Base-by-base conservation (phyloP, 2,113 vertebrate species). In the Scomber scombrus region DNA sequence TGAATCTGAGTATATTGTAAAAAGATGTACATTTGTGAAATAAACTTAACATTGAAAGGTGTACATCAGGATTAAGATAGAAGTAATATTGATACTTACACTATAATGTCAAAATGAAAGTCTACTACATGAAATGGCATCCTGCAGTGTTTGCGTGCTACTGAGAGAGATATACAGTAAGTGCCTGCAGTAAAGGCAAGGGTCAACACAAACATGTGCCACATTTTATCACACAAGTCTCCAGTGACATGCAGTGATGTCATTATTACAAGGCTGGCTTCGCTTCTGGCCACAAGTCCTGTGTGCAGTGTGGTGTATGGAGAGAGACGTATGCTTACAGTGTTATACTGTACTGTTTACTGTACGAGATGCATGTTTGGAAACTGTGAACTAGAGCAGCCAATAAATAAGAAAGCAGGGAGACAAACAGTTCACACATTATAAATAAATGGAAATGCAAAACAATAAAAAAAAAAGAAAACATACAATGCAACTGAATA, bases 171-270 rank as follows among this genome's bases (percentile, higher is more conserved):
- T 23, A 14, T 11, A 15, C 50, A 51, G 34, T 16, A 11, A 43
- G 49, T 65, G 47, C 73, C 72, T 55, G n/a, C 65, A 75, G 70
- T 26, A 45, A 64, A 77, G 46, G 52, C 54, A 71, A 46, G 18
- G 65, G 80, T 82, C 82, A 55, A 5, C 6, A 16, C 58, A 64
- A 63, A 78, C 34, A 62, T 31, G 51, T 67, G 76, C 51, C 84
- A 85, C 61, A 10, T 73, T 13, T 11, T n/a, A 80, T 87, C 73
- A 85, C 21, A 21, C 45, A 16, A 2, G 43, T 58, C 64, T 71
- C 63, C 4, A 4, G 1, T 75, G 75, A 82, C 71, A 11, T 1
- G 71, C 12, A 50, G 2, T 19, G 34, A 43, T 31, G 23, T 74
- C 50, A 51, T 19, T 15, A 26, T 3, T 1, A 18, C 14, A 21